Evolutionary conservation across 2,113 vertebrate genomes (phyloP).

Genomic region (Oxyruncus cristatus): DNA sequence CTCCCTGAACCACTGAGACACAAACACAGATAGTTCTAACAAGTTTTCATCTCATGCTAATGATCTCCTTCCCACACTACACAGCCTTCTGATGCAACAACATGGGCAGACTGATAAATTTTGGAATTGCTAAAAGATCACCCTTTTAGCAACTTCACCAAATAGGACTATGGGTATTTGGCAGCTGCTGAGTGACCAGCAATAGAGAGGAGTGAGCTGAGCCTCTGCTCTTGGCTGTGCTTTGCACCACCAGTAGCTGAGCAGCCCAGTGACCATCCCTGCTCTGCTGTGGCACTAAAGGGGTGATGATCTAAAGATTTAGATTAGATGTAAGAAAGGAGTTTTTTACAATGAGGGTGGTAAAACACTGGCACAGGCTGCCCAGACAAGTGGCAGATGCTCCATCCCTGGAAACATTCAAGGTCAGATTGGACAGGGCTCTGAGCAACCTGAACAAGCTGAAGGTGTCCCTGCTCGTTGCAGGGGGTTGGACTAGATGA

Average conservation of each 20-base stretch:
- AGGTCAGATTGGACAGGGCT: background rate
- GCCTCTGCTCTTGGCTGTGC: background rate
- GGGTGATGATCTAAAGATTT: background rate
- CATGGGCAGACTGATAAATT: background rate
- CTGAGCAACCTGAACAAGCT: accelerated
- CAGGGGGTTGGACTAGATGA: background rate
- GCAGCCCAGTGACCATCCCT: background rate
- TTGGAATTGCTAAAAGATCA: background rate
- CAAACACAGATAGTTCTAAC: background rate
- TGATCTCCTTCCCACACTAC: background rate
- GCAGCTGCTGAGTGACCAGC: background rate
- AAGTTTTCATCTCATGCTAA: accelerated
- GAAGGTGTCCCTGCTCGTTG: background rate
- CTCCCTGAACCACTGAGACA: background rate
- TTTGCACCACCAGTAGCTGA: background rate
- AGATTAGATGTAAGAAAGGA: background rate
- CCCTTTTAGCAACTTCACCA: background rate
- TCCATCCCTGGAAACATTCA: background rate
- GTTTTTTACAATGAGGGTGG: background rate
- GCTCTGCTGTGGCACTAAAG: background rate
- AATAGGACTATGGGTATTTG: background rate
- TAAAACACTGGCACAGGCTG: background rate
- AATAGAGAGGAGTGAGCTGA: background rate
- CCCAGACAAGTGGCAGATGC: background rate
- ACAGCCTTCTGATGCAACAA: background rate